Base-by-base conservation (phyloP, 2,888 invertebrate genomes). In the Molanna angustata region DNA sequence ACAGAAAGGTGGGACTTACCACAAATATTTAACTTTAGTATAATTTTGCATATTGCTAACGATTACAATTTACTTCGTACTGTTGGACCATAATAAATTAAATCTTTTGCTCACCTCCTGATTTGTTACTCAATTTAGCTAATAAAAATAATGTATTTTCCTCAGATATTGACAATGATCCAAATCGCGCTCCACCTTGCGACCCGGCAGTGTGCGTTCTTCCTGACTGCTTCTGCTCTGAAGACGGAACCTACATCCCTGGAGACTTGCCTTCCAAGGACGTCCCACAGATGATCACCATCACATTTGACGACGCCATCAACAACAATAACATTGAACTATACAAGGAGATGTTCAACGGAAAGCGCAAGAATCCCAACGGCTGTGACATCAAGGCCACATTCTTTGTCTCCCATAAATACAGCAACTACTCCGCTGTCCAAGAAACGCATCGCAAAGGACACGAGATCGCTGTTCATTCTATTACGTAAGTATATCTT, bases 241-340 rank as follows among this genome's bases (percentile, higher is more conserved):
- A 93, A 69, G 93, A 93, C 66, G 93, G 93, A 60, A 93, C 93
- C 31, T 78, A 82, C 37, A 87, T 92, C 62, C 93, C 93, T 57
- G 90, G 90, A 11, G 90, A 92, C 66, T 73, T 92, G 43, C 90
- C 90, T 11, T 69, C 84, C 57, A 88, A 84, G 72, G 90, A 92
- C 65, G 90, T 94, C 1, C 94, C 94, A 3, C 93, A 94, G 77
- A 94, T 94, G 94, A 86, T 94, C 66, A 93, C 91, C 52, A 88
- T 94, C 67, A 94, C 94, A 45, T 94, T 94, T 69, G 94, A 94
- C 67, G 94, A 94, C 65, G 94, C 94, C 65, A 91, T 94, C 72
- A 94, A 94, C 72, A 93, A 93, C 73, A 93, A 94, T 75, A 94
- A 94, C 73, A 94, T 94, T 67, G 93, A 91, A 64, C 75, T 94